A percentile compares a stretch with the other conserved stretches of the same genome.
Evolutionary conservation across 2,797 vertebrate genomes (phyloP).

Genomic region (Acipenser oxyrinchus): DNA sequence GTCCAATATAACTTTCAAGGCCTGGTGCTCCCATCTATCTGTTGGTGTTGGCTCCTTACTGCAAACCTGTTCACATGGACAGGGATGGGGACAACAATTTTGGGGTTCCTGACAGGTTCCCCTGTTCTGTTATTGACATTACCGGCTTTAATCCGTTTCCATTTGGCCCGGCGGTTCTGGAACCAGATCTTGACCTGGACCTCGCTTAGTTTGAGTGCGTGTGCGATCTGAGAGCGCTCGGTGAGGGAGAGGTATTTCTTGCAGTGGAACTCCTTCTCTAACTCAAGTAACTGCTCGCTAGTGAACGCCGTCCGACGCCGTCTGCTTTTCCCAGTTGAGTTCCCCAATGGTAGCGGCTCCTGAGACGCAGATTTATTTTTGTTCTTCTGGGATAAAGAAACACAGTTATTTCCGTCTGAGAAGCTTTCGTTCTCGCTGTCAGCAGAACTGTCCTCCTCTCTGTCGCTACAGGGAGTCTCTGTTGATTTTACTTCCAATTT

Average conservation of each 20-base stretch:
- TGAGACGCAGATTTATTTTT: slow-evolving; percentile 59
- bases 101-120: slow-evolving; percentile 90
- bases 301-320: slow-evolving; percentile 89
- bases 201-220: slow-evolving; percentile 91
- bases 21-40: slow-evolving; percentile 80
- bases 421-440: slow-evolving; percentile 89
- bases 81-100: slow-evolving; percentile 94
- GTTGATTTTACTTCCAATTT: slow-evolving; percentile 76
- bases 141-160: slow-evolving; percentile 97
- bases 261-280: slow-evolving; percentile 96
- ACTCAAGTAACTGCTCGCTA: slow-evolving; percentile 90
- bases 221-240: slow-evolving; percentile 92
- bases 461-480: slow-evolving; percentile 75
- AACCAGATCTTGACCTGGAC: slow-evolving; percentile 97
- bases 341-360: slow-evolving; percentile 60
- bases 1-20: slow-evolving; percentile 53
- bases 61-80: slow-evolving; percentile 96
- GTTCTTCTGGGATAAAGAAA: slow-evolving; percentile 56
- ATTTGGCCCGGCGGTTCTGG: slow-evolving; percentile 88
- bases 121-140: slow-evolving; percentile 90
- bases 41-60: slow-evolving; percentile 90
- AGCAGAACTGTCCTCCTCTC: slow-evolving; percentile 77
- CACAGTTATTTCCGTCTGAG: slow-evolving; percentile 70
- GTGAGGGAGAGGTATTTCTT: slow-evolving; percentile 95
- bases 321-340: slow-evolving; percentile 78